phyloP scores from a whole-genome alignment of 2,113 vertebrate species.

The Brachyhypopomus gauderio region DNA sequence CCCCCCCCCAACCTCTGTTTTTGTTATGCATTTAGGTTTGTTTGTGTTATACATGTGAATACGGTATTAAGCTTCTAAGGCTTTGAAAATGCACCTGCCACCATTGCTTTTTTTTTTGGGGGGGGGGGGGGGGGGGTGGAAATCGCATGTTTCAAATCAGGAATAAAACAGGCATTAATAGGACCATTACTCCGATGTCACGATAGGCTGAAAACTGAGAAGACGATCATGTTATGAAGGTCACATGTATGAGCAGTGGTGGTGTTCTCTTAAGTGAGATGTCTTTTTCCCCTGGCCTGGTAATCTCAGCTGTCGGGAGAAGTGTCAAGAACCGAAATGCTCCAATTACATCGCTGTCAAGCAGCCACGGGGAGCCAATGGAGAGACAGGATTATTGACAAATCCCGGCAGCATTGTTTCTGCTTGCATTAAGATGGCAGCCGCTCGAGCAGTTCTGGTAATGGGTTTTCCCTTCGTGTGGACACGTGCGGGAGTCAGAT shows the following conservation, averaged over 20 bases:
- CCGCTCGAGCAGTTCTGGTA: slow-evolving; percentile 67
- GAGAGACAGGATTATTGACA: slow-evolving; percentile 22
- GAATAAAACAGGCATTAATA: slow-evolving; percentile 32
- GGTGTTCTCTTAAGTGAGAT: not conserved
- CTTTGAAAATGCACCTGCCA: too few species aligned
- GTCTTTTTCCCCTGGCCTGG: not conserved
- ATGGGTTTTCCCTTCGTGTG: slow-evolving; percentile 61
- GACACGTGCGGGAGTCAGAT: slow-evolving; percentile 69
- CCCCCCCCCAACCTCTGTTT: too few species aligned
- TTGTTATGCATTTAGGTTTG: too few species aligned
- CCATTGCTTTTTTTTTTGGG: too few species aligned
- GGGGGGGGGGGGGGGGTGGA: not conserved
- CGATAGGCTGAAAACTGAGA: not conserved
- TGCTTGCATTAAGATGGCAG: slow-evolving; percentile 61
- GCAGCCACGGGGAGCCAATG: slow-evolving; percentile 4
- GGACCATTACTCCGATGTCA: slow-evolving; percentile 17
- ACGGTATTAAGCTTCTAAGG: not conserved
- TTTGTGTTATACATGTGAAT: too few species aligned
- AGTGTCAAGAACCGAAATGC: slow-evolving; percentile 30
- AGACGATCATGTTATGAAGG: slow-evolving; percentile 25
- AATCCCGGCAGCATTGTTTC: slow-evolving; percentile 13
- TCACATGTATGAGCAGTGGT: slow-evolving; percentile 9
- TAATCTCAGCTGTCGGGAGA: slow-evolving; percentile 32
- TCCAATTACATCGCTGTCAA: slow-evolving; percentile 21
- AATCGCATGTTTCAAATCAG: slow-evolving; percentile 4